A percentile compares a stretch with the other conserved stretches of the same genome.
These are phyloP conservation scores for Dryococelus australis DNA, from an alignment of 2,888 invertebrate species.

Conservation along the genomic window DNA sequence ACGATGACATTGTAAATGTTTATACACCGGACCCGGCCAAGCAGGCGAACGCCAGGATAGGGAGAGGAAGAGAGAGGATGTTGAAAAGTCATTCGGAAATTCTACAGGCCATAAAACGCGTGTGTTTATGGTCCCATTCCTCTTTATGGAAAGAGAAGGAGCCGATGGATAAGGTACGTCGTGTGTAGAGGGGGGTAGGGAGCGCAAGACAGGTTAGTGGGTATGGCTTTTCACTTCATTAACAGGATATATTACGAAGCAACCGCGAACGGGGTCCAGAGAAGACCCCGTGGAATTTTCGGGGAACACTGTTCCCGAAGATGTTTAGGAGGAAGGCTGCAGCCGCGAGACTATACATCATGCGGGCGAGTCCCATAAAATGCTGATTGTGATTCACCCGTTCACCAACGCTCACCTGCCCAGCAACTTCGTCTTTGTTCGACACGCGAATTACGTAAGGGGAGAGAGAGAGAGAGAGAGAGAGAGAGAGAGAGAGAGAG, in stretches of 20 bases:
- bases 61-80: not conserved
- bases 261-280: not conserved
- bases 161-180: not conserved
- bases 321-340: not conserved
- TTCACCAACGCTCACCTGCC: no score
- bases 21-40: not conserved
- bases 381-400: no score
- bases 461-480: no score
- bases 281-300: not conserved
- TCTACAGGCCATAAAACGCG: constrained; percentile 16
- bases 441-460: no score
- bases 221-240: not conserved
- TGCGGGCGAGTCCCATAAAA: no score
- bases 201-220: not conserved
- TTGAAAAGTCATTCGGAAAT: constrained; percentile 8
- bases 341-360: not conserved
- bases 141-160: not conserved
- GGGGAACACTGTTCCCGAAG: not conserved
- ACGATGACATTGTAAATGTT: not conserved
- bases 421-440: no score
- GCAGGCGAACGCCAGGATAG: not conserved
- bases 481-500: no score
- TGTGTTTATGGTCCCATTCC: constrained; percentile 1
- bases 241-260: constrained; percentile 3
- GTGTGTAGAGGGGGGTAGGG: no score